Evolutionary conservation across 1,140 invertebrate species (phyloP), one percentile per base, ranked within the genome.

Genomic region (Papilio polytes): DNA sequence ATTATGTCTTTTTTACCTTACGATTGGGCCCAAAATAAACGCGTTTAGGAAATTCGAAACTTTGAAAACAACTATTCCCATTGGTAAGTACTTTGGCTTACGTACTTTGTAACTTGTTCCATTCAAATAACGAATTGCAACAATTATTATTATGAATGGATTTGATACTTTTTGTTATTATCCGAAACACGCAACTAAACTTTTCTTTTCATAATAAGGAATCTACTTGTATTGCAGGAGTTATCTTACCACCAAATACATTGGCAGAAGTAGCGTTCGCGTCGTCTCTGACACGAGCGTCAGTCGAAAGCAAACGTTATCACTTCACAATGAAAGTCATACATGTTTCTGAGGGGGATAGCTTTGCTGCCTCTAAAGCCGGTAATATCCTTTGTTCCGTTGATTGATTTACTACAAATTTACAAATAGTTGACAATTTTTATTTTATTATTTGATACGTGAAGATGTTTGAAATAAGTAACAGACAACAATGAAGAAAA

Each of bases 321-420:
- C 86, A 88, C 72, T 94, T 88, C 70, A 77, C 86, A 0, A 85
- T 91, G 88, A 92, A 91, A 82, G 84, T 88, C 6, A 80, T 85
- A 4, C 89, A 94, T 63, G 86, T 85, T 12, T 89, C 89, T 4
- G 84, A 85, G 72, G 93, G 91, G 1, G 91, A 94, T 72, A 92
- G 92, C 70, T 94, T 91, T 80, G 87, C 92, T n/a, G 93, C 93
- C 8, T 91, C 92, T 53, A 92, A 89, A 86, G 91, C 91, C 20
- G 91, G 93, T 94, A 81, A 87, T 85, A 78, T 41, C 10, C 12
- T 8, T 56, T 51, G 7, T 48, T 41, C 59, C 20, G 36, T 44
- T 78, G 10, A 78, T 51, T 77, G 9, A 18, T 1, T 20, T 73
- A 15, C 22, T 63, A 66, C 70, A 53, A 0, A 15, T 74, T 74